Evolutionary conservation across 2,888 invertebrate genomes (phyloP).

Genomic region (Nemoura dubitans): DNA sequence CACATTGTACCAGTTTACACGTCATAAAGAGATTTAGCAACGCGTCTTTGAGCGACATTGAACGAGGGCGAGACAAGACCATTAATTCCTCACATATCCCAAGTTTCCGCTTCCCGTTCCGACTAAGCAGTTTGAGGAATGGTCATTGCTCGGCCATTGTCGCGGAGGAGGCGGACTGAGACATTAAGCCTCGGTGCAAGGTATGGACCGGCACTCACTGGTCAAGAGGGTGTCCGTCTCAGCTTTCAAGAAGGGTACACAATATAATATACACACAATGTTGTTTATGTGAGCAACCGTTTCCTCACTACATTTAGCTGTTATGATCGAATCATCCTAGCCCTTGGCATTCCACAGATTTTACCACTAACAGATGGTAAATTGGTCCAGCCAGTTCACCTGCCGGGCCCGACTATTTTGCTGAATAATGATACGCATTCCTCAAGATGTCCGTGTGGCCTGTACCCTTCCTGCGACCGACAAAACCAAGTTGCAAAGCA

Average conservation of each 20-base stretch:
- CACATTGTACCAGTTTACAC: background rate
- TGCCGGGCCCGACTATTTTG: background rate
- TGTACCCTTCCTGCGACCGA: too few species aligned
- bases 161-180: too few species aligned
- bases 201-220: background rate
- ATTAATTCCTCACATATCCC: background rate
- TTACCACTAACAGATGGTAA: background rate
- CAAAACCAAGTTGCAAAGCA: too few species aligned
- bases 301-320: background rate
- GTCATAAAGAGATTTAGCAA: constrained; percentile 35
- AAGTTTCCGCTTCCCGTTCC: constrained; percentile 34
- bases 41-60: background rate
- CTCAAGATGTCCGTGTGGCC: background rate
- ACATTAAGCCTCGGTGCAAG: too few species aligned
- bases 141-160: background rate
- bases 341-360: background rate
- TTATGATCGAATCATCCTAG: constrained; percentile 12
- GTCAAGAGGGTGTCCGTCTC: background rate
- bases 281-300: background rate
- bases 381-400: background rate
- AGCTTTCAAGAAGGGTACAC: background rate
- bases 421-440: background rate
- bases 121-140: constrained; percentile 21
- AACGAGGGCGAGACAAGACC: background rate
- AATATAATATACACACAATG: too few species aligned